These are phyloP conservation scores for Chloroclysta siterata DNA, from an alignment of 2,888 invertebrate species.

Conservation along the genomic window DNA sequence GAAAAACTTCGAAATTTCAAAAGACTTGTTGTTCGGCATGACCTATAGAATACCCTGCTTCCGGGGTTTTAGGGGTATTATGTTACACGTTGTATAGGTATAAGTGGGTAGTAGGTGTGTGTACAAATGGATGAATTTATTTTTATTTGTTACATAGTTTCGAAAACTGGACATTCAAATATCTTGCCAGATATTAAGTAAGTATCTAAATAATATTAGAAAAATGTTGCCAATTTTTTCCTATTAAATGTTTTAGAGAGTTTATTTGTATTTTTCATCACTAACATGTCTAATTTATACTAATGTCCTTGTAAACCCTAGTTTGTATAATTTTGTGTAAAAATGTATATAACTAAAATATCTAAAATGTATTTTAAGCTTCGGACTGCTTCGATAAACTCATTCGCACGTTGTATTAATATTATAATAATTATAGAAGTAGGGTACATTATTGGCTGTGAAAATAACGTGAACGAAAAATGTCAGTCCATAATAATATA, in stretches of 20 bases:
- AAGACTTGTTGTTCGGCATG: too few relatives aligned
- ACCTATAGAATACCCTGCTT: too few relatives aligned
- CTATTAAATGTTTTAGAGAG: conserved; percentile 43
- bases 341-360: conserved; percentile 29
- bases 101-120: background rate
- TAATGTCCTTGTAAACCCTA: conserved; percentile 31
- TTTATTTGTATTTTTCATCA: conserved; percentile 33
- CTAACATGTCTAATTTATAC: conserved; percentile 45
- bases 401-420: conserved; percentile 34
- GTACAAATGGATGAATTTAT: background rate
- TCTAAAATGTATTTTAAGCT: conserved; percentile 24
- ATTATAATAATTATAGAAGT: conserved; percentile 47
- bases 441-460: conserved; percentile 78
- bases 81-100: too few relatives aligned
- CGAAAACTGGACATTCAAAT: conserved; percentile 14
- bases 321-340: conserved; percentile 22
- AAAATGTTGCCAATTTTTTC: conserved; percentile 51
- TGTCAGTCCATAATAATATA: conserved; percentile 63
- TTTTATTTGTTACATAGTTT: background rate
- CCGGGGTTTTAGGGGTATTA: too few relatives aligned
- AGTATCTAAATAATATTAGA: conserved; percentile 22
- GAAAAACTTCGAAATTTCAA: too few relatives aligned
- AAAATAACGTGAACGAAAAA: conserved; percentile 67
- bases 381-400: conserved; percentile 37
- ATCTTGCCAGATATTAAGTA: conserved; percentile 18